Evolutionary conservation across 2,888 invertebrate species (phyloP).

Genomic region (Tortricodes alternella): DNA sequence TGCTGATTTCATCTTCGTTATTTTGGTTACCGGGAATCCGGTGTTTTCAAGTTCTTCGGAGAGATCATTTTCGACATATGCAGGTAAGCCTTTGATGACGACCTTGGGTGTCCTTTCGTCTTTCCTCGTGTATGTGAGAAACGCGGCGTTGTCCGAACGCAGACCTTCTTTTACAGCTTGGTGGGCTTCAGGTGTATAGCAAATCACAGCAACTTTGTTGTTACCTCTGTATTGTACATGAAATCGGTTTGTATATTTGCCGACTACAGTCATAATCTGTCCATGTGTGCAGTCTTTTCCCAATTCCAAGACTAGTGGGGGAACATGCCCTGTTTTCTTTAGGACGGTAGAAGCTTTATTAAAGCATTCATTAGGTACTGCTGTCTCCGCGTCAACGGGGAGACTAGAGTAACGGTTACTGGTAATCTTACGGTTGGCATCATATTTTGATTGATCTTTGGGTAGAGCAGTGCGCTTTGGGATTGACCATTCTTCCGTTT

Average conservation of each 20-base stretch:
- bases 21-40: slow-evolving; percentile 9
- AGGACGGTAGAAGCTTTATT: slow-evolving; percentile 1
- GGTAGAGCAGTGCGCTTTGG: neutral
- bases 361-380: neutral
- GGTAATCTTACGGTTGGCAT: neutral
- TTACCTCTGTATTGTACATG: slow-evolving; percentile 5
- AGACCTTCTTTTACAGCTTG: slow-evolving; percentile 18
- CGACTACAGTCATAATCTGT: neutral
- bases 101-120: slow-evolving; percentile 20
- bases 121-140: slow-evolving; percentile 9
- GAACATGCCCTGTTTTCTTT: slow-evolving; percentile 15
- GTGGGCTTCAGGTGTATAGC: slow-evolving; percentile 13
- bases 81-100: slow-evolving; percentile 16
- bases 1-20: slow-evolving; percentile 1
- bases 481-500: neutral
- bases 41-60: neutral
- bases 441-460: neutral
- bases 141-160: neutral
- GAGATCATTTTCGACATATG: neutral
- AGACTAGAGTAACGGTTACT: slow-evolving; percentile 6
- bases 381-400: neutral
- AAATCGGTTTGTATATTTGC: slow-evolving; percentile 4
- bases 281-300: slow-evolving; percentile 16
- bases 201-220: slow-evolving; percentile 10
- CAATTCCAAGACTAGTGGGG: slow-evolving; percentile 8